Conservation (phyloP, 2,888 invertebrate genomes). For the Scaptomyza cyrtandrae region DNA sequence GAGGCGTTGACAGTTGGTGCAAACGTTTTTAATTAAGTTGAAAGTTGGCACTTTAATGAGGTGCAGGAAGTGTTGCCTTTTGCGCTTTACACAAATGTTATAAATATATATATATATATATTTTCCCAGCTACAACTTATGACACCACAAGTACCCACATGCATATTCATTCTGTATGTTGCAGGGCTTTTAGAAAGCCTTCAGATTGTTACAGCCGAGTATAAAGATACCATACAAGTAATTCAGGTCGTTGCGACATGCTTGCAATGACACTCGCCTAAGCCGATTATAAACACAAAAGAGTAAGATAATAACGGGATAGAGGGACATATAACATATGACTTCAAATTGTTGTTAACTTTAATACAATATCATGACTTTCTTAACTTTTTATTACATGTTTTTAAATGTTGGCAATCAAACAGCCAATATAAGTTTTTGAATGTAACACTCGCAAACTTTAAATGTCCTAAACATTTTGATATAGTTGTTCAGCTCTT, state of each 20-base stretch:
- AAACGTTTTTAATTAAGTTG: constrained; percentile 76
- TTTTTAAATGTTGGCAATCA: no score
- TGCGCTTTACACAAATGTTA: constrained; percentile 5
- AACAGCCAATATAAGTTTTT: no score
- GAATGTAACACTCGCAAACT: no score
- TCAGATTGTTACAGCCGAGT: constrained; percentile 16
- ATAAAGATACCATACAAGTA: constrained; percentile 32
- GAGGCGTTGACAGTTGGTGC: constrained; percentile 76
- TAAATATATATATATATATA: not conserved
- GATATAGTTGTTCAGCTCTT: not conserved
- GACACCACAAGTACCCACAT: constrained; percentile 45
- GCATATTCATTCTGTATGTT: constrained; percentile 3
- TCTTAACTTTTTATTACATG: no score
- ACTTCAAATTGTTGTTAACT: no score
- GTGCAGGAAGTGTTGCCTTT: constrained; percentile 64
- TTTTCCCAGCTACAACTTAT: constrained; percentile 32
- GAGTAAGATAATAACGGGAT: no score
- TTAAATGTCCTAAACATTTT: no score
- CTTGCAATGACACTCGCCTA: constrained; percentile 19
- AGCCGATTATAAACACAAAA: not conserved
- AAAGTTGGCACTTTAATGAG: constrained; percentile 72
- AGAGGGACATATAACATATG: no score
- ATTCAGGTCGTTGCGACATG: constrained; percentile 7
- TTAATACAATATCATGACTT: no score
- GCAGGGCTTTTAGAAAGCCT: constrained; percentile 18